These are phyloP conservation scores for Okamejei kenojei DNA, from an alignment of 2,797 vertebrate genomes.

Conservation along the genomic window DNA sequence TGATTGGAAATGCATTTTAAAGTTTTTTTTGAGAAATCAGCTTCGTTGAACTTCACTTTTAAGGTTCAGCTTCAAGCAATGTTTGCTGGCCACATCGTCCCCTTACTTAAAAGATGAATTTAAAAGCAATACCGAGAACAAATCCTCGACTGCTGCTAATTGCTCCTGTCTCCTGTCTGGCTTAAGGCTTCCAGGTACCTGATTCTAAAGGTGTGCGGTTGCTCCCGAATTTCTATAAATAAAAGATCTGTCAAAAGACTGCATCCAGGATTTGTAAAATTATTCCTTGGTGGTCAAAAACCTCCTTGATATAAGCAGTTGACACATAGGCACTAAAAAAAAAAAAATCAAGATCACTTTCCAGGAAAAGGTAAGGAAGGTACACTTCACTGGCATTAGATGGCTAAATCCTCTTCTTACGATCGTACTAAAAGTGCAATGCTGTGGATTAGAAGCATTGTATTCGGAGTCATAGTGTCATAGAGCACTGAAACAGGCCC, in stretches of 20 bases:
- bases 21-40: neutral
- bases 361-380: neutral
- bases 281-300: neutral
- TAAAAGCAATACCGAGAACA: neutral
- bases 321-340: neutral
- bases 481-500: too few species aligned
- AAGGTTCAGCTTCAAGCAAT: neutral
- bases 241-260: neutral
- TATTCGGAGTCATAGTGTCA: too few species aligned
- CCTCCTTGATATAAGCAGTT: neutral
- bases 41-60: neutral
- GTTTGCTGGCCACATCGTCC: neutral
- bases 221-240: neutral
- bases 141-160: neutral
- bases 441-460: too few species aligned
- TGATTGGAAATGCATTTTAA: neutral
- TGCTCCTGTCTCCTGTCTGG: neutral
- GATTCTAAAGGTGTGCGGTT: neutral
- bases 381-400: neutral
- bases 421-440: too few species aligned
- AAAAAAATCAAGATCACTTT: neutral
- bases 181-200: neutral
- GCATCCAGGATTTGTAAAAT: neutral
- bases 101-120: neutral
- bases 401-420: too few species aligned